Evolutionary conservation across 2,888 invertebrate species (phyloP).

Genomic region (Molorchus minor): DNA sequence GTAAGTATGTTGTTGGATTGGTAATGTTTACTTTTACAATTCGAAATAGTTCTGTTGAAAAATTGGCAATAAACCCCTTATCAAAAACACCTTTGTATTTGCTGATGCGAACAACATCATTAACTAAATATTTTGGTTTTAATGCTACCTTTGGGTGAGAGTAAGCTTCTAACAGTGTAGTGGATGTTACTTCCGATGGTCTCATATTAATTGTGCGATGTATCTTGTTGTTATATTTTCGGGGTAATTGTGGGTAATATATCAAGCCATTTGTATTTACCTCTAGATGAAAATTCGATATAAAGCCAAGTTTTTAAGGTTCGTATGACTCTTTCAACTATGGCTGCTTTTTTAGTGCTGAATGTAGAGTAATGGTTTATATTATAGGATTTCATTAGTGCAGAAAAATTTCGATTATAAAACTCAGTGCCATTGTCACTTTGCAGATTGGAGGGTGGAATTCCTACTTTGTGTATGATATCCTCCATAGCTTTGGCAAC

Average conservation of each 20-base stretch:
- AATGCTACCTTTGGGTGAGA: not conserved
- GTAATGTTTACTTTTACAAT: not conserved
- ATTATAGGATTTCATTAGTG: too few species aligned
- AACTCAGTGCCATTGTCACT: too few species aligned
- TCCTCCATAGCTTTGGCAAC: conserved; percentile 42
- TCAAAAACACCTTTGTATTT: not conserved
- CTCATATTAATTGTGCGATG: conserved; percentile 54
- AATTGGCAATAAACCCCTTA: not conserved
- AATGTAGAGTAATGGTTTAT: conserved; percentile 42
- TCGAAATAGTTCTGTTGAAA: not conserved
- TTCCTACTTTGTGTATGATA: not conserved
- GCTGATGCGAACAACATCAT: not conserved
- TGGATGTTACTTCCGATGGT: conserved; percentile 45
- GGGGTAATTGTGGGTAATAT: conserved; percentile 22
- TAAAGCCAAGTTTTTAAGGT: conserved; percentile 45
- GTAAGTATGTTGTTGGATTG: not conserved
- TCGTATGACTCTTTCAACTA: conserved; percentile 45
- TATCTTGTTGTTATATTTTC: conserved; percentile 51
- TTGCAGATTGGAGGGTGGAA: conserved; percentile 43
- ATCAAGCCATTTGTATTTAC: conserved; percentile 47
- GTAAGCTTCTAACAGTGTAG: not conserved
- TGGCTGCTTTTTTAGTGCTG: conserved; percentile 37
- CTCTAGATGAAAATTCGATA: too few species aligned
- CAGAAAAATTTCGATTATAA: conserved; percentile 44
- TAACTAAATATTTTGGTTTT: not conserved